Evolutionary conservation across 2,888 invertebrate genomes (phyloP), one percentile per base, ranked within the genome.

Genomic region (Spialia ferax): DNA sequence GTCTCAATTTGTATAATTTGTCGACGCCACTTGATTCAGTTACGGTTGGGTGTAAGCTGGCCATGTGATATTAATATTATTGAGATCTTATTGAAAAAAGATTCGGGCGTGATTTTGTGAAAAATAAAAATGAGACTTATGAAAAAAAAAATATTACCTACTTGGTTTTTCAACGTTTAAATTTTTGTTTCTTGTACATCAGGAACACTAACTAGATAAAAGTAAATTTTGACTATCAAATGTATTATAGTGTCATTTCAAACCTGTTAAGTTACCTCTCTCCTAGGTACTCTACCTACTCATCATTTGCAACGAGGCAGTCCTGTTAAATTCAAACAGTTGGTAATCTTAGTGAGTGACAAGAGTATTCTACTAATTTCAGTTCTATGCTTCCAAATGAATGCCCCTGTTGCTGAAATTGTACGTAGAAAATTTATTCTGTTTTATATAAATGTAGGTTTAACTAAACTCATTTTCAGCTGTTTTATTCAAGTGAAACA

Each of bases 1-100:
- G 76, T 75, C 72, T 26, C 50, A 48, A 67, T 67, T 62, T 84
- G 83, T 83, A 81, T 82, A 81, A 80, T 78, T 81, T 77, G 75
- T 73, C 70, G 62, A 65, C 74, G 69, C 69, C 72, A 72, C 76
- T 76, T 76, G 76, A 79, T 79, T 79, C 77, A 76, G 76, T 79
- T 79, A 78, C 73, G 48, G 3, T 10, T 22, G 15, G 18, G 7
- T 18, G 18, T 18, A 45, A 2, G 45, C 45, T 45, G 18, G 45
- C 15, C 45, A 45, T 18, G 3, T 18, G 13, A n/a, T 35, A 35
- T 13, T 13, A 3, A n/a, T 3, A n/a, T n/a, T 15, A 15, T 42
- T 6, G 15, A 42, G 15, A 42, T 15, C 7, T 42, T 5, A 42
- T 42, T 42, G 15, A 7, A 42, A 42, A n/a, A 15, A 15, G 3